Evolutionary conservation across 2,797 vertebrate genomes (phyloP), one percentile per base, ranked within the genome.

Genomic region (Agapornis canus): DNA sequence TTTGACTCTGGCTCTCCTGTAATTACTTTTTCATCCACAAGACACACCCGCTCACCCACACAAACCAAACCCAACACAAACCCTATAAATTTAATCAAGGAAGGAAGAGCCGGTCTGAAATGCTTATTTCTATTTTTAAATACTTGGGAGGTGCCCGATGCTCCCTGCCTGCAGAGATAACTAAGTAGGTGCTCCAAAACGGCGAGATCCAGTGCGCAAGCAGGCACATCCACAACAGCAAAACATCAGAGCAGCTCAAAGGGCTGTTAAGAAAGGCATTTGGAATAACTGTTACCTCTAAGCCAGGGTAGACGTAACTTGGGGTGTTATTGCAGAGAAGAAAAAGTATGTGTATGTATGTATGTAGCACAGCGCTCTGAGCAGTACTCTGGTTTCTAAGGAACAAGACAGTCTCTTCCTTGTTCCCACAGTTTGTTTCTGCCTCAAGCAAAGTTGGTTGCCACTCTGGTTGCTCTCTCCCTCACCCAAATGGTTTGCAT

Each of bases 81-180:
- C 82, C 40, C 72, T 70, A n/a, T 21, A 70, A 69, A 92, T 66
- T 96, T 88, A 89, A 96, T 95, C 82, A 94, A 83, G 84, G 85
- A 94, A 93, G 66, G 82, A 96, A 96, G 56, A 91, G 54, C 14
- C 1, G 77, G 80, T 39, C 69, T 26, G 70, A 94, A 77, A 91
- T 79, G 91, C 92, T 95, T 95, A 92, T 54, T 92, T 94, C 91
- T 97, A 96, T 96, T 96, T 96, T 96, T 96, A 97, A 94, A 84
- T 61, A 57, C 56, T 17, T 86, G 91, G 95, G 94, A 96, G 92
- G 80, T 76, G 65, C 91, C 88, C 40, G 54, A 5, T 40, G 69
- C 89, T 94, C 84, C 84, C 82, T 86, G 48, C 65, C 69, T 69
- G 42, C 29, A 64, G 9, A 86, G 89, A 29, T 86, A 91, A 88